Percentiles rank a stretch among this genome's conserved stretches.
These are phyloP conservation scores for Netelia melanura DNA, from an alignment of 2,888 invertebrate genomes.

Conservation along the genomic window DNA sequence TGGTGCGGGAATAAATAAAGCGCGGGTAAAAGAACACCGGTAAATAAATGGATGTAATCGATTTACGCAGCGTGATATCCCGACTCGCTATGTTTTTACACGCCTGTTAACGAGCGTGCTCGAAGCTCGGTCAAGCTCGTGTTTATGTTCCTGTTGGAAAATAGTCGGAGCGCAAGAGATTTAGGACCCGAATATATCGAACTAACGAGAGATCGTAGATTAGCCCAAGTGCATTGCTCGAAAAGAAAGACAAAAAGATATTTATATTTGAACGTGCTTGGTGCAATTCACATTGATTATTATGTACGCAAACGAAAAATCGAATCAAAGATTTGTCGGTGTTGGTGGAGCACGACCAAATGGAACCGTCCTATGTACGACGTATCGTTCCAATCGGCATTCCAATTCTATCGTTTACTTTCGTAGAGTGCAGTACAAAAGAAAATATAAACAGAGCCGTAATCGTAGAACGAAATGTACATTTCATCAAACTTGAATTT, in stretches of 20 bases:
- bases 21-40: neutral
- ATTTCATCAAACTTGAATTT: neutral
- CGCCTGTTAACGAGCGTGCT: neutral
- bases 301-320: neutral
- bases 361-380: slow-evolving; percentile 25
- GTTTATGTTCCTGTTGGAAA: slow-evolving; percentile 6
- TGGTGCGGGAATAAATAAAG: neutral
- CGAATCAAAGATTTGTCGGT: too few species aligned
- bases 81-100: slow-evolving; percentile 12
- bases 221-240: neutral
- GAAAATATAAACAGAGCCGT: neutral
- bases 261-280: neutral
- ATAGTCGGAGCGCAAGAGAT: neutral
- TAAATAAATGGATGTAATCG: slow-evolving; percentile 1
- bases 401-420: neutral
- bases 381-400: neutral
- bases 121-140: neutral
- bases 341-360: neutral
- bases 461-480: neutral
- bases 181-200: neutral
- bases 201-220: neutral
- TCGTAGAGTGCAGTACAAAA: neutral
- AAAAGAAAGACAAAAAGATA: neutral
- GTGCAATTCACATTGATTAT: neutral
- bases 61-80: slow-evolving; percentile 1